phyloP scores from a whole-genome alignment of 1,140 invertebrate genomes.

The Chymomyza costata region DNA sequence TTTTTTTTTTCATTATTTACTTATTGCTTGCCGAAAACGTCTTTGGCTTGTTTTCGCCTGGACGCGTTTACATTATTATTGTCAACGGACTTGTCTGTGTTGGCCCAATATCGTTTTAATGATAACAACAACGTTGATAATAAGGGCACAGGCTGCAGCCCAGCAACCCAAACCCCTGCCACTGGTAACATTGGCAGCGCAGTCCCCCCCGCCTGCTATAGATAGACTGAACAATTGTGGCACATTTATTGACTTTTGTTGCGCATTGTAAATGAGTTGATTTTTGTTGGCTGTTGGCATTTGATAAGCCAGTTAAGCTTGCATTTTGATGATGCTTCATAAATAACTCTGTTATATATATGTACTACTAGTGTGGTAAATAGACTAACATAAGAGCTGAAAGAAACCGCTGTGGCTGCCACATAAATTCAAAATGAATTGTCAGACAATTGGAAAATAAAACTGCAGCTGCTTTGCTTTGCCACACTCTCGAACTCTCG shows the following conservation, averaged over 20 bases:
- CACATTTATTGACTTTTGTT: slow-evolving; percentile 37
- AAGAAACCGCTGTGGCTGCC: too few relatives aligned
- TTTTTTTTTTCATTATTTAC: too few relatives aligned
- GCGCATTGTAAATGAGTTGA: slow-evolving; percentile 57
- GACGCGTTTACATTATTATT: too few relatives aligned
- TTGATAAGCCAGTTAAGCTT: slow-evolving; percentile 30
- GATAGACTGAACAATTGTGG: background rate
- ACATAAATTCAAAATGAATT: background rate
- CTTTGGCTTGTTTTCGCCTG: too few relatives aligned
- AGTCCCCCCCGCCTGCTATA: background rate
- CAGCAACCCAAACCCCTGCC: background rate
- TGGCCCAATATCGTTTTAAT: slow-evolving; percentile 26
- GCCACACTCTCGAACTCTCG: slow-evolving; percentile 38
- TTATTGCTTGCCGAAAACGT: too few relatives aligned
- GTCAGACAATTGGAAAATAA: slow-evolving; percentile 38
- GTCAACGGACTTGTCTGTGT: slow-evolving; percentile 8
- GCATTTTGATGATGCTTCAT: slow-evolving; percentile 26
- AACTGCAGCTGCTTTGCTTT: slow-evolving; percentile 1
- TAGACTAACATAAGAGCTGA: too few relatives aligned
- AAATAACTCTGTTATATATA: too few relatives aligned
- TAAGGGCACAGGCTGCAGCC: slow-evolving; percentile 11
- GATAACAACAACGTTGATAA: slow-evolving; percentile 35
- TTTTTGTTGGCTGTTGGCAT: slow-evolving; percentile 17
- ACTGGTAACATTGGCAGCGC: slow-evolving; percentile 3
- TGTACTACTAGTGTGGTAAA: too few relatives aligned